Conservation (phyloP, 1,140 invertebrate genomes). For the Drosophila gunungcola region DNA sequence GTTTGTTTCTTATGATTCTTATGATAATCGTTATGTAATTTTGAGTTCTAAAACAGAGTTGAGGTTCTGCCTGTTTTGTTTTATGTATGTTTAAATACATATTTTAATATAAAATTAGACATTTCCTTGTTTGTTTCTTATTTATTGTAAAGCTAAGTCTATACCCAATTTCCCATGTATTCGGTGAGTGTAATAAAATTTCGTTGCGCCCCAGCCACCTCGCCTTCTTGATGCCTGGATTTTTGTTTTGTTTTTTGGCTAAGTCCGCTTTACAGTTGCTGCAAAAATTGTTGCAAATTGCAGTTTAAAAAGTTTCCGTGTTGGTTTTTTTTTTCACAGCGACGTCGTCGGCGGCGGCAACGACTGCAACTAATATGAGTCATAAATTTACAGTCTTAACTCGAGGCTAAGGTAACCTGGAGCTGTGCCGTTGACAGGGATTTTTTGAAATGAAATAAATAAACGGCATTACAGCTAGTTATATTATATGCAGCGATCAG, state of each 20-base stretch:
- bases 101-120: too few species aligned
- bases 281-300: conserved; percentile 78
- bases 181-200: conserved; percentile 18
- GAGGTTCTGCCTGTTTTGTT: too few species aligned
- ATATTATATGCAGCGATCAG: conserved; percentile 76
- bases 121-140: too few species aligned
- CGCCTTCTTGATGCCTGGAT: conserved; percentile 15
- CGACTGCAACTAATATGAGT: conserved; percentile 74
- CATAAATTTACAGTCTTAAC: conserved; percentile 78
- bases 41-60: too few species aligned
- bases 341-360: conserved; percentile 18
- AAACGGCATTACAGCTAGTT: conserved; percentile 75
- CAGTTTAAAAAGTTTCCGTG: conserved; percentile 79
- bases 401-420: conserved; percentile 43
- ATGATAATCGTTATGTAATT: not conserved
- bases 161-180: not conserved
- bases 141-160: not conserved
- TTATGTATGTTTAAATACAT: too few species aligned
- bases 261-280: conserved; percentile 55
- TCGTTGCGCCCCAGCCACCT: conserved; percentile 3
- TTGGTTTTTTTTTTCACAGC: conserved; percentile 57
- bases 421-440: conserved; percentile 51
- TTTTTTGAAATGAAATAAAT: conserved; percentile 70
- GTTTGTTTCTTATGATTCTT: not conserved
- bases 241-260: conserved; percentile 38